phyloP scores from a whole-genome alignment of 2,797 vertebrate species.

The Taeniopygia guttata region DNA sequence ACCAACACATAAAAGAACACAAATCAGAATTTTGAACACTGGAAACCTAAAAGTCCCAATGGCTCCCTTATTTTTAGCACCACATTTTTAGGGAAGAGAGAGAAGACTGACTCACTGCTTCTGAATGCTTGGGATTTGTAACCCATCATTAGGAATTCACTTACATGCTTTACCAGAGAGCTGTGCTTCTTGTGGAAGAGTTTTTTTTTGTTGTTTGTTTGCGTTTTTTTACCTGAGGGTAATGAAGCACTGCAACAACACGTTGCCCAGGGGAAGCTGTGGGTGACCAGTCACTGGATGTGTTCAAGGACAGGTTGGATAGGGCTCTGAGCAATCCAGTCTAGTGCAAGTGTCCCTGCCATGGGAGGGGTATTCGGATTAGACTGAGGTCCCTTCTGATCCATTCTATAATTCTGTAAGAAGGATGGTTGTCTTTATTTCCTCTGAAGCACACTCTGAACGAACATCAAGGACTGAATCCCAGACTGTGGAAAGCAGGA shows the following conservation, averaged over 20 bases:
- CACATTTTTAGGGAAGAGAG: background rate
- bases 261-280: background rate
- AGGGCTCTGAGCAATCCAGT: background rate
- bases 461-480: accelerated
- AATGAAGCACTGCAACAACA: background rate
- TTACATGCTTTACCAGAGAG: background rate
- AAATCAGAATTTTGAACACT: background rate
- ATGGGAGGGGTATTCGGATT: background rate
- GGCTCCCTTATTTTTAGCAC: background rate
- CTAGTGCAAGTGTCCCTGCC: background rate
- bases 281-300: background rate
- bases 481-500: background rate
- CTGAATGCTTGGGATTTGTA: background rate
- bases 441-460: background rate
- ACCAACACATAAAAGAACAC: background rate
- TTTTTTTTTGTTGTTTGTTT: background rate
- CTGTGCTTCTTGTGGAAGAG: background rate
- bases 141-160: background rate
- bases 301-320: background rate
- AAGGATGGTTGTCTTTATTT: background rate
- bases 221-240: background rate
- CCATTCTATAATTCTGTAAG: background rate
- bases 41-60: background rate
- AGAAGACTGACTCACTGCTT: conserved; percentile 19
- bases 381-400: background rate